A percentile compares a stretch with the other conserved stretches of the same genome.
These are phyloP conservation scores for Augochlorella aurata DNA, from an alignment of 2,888 invertebrate genomes.

Conservation along the genomic window DNA sequence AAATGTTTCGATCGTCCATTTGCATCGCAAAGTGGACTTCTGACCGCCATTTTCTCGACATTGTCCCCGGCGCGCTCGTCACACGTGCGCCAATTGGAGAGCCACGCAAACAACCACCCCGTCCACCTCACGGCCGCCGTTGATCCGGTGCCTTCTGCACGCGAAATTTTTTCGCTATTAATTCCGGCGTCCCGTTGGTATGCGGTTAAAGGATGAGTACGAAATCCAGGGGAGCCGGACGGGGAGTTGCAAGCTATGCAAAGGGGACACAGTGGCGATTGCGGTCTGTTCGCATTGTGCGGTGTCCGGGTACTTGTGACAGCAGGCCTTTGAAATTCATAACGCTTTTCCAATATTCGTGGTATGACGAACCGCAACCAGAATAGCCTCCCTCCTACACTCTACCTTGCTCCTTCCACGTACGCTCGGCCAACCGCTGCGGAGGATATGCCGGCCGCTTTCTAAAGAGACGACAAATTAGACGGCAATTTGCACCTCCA, in stretches of 20 bases:
- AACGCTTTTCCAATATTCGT: slow-evolving; percentile 61
- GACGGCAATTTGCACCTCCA: slow-evolving; percentile 58
- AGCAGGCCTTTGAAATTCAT: slow-evolving; percentile 57
- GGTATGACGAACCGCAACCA: slow-evolving; percentile 44
- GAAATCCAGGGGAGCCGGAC: slow-evolving; percentile 12
- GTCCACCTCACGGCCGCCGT: neutral
- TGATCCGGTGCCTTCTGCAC: neutral
- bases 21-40: slow-evolving; percentile 13
- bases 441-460: neutral
- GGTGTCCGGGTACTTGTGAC: slow-evolving; percentile 36
- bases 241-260: neutral
- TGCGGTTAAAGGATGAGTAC: slow-evolving; percentile 38
- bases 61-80: slow-evolving; percentile 7
- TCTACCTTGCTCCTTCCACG: neutral
- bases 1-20: slow-evolving; percentile 10
- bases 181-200: slow-evolving; percentile 36
- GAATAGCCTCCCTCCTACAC: neutral
- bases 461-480: slow-evolving; percentile 57
- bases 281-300: slow-evolving; percentile 49
- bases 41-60: slow-evolving; percentile 14
- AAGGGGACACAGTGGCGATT: slow-evolving; percentile 39
- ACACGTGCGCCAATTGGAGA: slow-evolving; percentile 34
- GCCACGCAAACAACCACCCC: neutral
- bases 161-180: slow-evolving; percentile 51
- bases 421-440: neutral